Conservation (phyloP, 2,113 vertebrate species). For the Mirza zaza region DNA sequence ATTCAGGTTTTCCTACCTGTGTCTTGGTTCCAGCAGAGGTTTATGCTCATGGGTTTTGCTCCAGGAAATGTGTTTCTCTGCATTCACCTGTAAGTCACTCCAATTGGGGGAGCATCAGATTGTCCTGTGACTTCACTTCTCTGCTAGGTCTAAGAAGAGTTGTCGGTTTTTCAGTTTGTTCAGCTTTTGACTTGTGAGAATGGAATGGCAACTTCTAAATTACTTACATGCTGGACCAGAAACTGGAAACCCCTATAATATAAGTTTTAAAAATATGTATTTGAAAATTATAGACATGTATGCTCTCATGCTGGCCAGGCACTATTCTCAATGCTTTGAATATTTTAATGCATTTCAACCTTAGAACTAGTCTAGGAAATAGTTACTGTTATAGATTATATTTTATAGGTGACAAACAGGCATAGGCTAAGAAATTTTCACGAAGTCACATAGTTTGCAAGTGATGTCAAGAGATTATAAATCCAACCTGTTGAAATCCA, state of each 20-base stretch:
- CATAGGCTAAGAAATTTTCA: background rate
- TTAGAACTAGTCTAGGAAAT: background rate
- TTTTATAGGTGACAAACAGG: background rate
- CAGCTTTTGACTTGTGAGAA: background rate
- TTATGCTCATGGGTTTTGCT: background rate
- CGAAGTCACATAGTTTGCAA: background rate
- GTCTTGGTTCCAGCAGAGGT: background rate
- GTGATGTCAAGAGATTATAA: background rate
- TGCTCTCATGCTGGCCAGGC: background rate
- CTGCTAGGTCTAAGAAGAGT: background rate
- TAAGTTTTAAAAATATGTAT: background rate
- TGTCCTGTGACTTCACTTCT: background rate
- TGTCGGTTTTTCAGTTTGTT: background rate
- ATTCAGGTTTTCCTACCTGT: background rate
- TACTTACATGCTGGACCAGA: background rate
- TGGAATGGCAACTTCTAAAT: background rate
- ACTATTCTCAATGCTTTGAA: background rate
- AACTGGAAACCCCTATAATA: background rate
- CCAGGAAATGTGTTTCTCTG: background rate
- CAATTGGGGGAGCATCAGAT: background rate
- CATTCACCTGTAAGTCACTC: background rate
- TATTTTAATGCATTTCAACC: background rate
- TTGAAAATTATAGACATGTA: background rate
- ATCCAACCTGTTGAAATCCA: background rate
- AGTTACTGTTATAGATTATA: background rate